Percentiles rank a stretch among this genome's conserved stretches.
These are phyloP conservation scores for Pristionchus maxplancki DNA, from an alignment of 2,888 invertebrate genomes.

Conservation along the genomic window DNA sequence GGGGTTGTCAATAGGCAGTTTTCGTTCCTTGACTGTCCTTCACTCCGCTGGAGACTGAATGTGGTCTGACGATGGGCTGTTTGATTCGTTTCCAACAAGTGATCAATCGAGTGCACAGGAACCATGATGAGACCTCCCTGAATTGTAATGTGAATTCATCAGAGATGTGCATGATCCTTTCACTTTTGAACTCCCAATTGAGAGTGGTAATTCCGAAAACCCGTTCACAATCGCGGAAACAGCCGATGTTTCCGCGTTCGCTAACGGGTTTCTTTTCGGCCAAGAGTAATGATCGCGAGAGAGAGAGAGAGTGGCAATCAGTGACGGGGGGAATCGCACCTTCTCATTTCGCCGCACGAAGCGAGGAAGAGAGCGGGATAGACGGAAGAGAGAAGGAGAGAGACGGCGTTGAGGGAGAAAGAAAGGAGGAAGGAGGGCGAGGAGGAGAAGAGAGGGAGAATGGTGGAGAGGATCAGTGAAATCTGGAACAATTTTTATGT, in stretches of 20 bases:
- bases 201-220: not conserved
- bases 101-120: not conserved
- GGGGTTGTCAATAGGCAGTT: no score
- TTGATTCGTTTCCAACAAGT: not conserved
- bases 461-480: not conserved
- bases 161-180: not conserved
- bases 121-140: not conserved
- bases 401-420: not conserved
- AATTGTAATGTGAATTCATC: not conserved
- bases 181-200: not conserved
- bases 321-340: not conserved
- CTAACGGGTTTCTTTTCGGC: not conserved
- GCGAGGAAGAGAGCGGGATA: slow-evolving; percentile 25
- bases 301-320: not conserved
- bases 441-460: not conserved
- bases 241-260: not conserved
- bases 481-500: not conserved
- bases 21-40: not conserved
- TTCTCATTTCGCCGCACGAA: not conserved
- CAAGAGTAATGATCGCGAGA: not conserved
- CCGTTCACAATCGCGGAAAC: not conserved
- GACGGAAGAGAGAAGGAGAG: not conserved
- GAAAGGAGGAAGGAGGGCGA: not conserved
- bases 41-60: not conserved
- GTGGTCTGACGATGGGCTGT: not conserved